Conservation (phyloP, 2,113 vertebrate genomes). For the Synchiropus splendidus region DNA sequence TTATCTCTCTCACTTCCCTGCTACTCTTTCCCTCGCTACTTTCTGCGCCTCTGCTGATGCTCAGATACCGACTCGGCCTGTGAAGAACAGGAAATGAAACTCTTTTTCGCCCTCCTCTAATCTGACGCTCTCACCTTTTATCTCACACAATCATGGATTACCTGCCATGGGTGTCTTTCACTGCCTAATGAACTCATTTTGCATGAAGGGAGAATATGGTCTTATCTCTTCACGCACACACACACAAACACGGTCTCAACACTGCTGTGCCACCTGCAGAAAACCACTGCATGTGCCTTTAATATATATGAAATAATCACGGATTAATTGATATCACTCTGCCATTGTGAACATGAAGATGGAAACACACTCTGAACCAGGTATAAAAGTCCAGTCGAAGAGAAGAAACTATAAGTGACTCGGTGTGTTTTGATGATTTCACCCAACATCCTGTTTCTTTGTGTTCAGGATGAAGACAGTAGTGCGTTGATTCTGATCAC, state of each 20-base stretch:
- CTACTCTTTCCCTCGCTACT: conserved; percentile 20
- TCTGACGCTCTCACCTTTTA: conserved; percentile 43
- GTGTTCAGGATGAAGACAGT: too few relatives aligned
- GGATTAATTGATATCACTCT: too few relatives aligned
- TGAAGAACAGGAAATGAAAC: conserved; percentile 64
- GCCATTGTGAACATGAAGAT: too few relatives aligned
- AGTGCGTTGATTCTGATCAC: too few relatives aligned
- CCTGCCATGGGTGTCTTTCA: conserved; percentile 29
- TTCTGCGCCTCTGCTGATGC: conserved; percentile 34
- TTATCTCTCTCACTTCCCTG: conserved; percentile 32
- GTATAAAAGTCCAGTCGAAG: too few relatives aligned
- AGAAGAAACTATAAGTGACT: too few relatives aligned
- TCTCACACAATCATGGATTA: conserved; percentile 39
- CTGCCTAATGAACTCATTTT: conserved; percentile 60
- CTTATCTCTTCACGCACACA: conserved; percentile 45
- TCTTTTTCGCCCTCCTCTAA: conserved; percentile 28
- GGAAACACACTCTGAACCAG: too few relatives aligned
- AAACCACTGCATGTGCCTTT: too few relatives aligned
- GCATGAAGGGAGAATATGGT: conserved; percentile 46
- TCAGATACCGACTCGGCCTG: conserved; percentile 40
- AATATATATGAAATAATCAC: too few relatives aligned
- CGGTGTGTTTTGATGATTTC: too few relatives aligned
- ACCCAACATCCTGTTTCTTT: too few relatives aligned
- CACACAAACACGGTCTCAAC: conserved; percentile 3
- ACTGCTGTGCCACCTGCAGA: too few relatives aligned